These are phyloP conservation scores for Sarotherodon lohbergeri DNA, from an alignment of 2,113 vertebrate genomes.

Conservation along the genomic window DNA sequence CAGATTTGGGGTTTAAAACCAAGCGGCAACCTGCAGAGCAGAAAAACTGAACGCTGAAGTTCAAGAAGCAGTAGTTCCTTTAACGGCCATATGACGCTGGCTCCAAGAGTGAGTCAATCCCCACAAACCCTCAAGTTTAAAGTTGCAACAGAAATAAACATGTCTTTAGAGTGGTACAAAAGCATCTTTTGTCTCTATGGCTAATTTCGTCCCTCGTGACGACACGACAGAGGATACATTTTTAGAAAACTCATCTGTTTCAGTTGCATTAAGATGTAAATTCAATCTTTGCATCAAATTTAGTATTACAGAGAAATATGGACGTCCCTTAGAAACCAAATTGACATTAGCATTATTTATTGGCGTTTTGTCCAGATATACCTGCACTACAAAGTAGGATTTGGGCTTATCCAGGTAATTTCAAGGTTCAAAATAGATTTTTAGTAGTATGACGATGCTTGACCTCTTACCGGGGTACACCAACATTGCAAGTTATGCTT, in stretches of 20 bases:
- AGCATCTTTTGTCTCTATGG: background rate
- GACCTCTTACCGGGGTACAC: background rate
- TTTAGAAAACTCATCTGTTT: background rate
- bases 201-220: background rate
- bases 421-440: background rate
- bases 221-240: background rate
- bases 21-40: background rate
- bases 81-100: background rate
- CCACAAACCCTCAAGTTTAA: background rate
- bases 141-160: background rate
- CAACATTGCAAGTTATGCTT: background rate
- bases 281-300: background rate
- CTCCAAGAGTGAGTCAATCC: background rate
- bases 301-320: background rate
- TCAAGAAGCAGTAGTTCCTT: background rate
- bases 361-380: background rate
- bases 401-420: background rate
- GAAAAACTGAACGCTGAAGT: background rate
- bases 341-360: background rate
- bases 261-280: background rate
- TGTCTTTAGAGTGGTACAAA: background rate
- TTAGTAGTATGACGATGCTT: background rate
- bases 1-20: background rate
- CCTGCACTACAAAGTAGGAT: background rate
- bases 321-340: background rate